These are phyloP conservation scores for Carcinoscorpius rotundicauda DNA, from an alignment of 1,140 invertebrate genomes.

Conservation along the genomic window DNA sequence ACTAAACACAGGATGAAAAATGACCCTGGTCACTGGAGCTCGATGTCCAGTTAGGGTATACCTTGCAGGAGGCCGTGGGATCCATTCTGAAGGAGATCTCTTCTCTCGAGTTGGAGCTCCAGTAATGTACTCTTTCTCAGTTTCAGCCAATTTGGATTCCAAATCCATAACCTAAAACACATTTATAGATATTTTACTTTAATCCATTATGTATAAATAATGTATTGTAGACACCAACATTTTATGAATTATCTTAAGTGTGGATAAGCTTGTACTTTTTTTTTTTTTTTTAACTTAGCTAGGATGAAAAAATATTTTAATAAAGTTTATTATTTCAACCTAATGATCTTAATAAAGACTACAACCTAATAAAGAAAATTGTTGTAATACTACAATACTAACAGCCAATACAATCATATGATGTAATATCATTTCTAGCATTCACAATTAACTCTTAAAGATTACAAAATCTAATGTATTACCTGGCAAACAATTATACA, in stretches of 20 bases:
- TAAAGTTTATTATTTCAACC: too few relatives aligned
- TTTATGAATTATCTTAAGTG: background rate
- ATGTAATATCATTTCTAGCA: too few relatives aligned
- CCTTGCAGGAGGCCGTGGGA: slow-evolving; percentile 85
- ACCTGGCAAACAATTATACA: too few relatives aligned
- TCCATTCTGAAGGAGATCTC: slow-evolving; percentile 90
- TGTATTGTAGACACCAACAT: background rate
- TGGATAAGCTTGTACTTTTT: background rate
- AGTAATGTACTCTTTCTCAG: slow-evolving; percentile 86
- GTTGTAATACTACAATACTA: too few relatives aligned
- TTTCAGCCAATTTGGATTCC: slow-evolving; percentile 89
- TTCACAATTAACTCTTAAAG: too few relatives aligned
- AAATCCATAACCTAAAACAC: slow-evolving; percentile 80
- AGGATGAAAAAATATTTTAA: background rate
- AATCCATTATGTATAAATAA: background rate
- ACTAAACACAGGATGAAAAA: slow-evolving; percentile 94
- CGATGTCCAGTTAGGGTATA: slow-evolving; percentile 73
- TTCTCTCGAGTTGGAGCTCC: slow-evolving; percentile 85
- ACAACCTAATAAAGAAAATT: too few relatives aligned
- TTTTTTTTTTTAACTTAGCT: background rate
- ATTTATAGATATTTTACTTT: background rate
- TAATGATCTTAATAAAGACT: too few relatives aligned
- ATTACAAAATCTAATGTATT: too few relatives aligned
- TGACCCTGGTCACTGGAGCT: slow-evolving; percentile 80
- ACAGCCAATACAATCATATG: too few relatives aligned